Evolutionary conservation across 1,140 invertebrate genomes (phyloP), one percentile per base, ranked within the genome.

Genomic region (Bursaphelenchus mucronatus): DNA sequence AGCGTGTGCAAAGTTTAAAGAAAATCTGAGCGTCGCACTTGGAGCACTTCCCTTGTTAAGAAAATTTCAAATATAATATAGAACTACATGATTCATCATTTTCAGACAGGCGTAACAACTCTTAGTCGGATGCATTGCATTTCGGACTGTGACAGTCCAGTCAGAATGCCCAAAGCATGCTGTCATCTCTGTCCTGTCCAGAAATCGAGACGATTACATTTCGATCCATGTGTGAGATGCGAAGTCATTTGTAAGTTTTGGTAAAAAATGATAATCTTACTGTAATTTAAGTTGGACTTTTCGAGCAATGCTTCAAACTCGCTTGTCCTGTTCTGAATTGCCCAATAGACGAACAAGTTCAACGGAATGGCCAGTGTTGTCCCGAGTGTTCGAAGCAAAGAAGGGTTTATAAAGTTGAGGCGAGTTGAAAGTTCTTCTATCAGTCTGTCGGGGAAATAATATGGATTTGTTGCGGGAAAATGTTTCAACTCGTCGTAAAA

Each of bases 311-410:
- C 40, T 59, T 44, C 41, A 39, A 44, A 4, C 13, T 59, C 2
- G 57, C 41, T 7, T 59, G 57, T 59, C 57, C 57, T 44, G 11
- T 59, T n/a, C 40, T 59, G 9, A 59, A 59, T 9, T 59, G 57
- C 40, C 57, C 57, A 39, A n/a, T 43, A n/a, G 57, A 17, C 4
- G 1, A 59, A 43, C 57, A 59, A 7, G 11, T 19, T 17, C 19
- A 39, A 13, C 13, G 13, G 13, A n/a, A 13, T 11, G 13, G 21
- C 13, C 11, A 39, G 4, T 59, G 57, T 50, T 59, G 57, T 39
- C 57, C 57, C 13, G 40, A 55, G 6, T 55, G 54, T 44, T 55
- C 54, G 13, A n/a, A 39, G 30, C 54, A 55, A 44, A n/a, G 54
- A n/a, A n/a, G 54, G 4, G n/a, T 30, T 30, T 30, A 30, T 30